Percentiles rank a stretch among this genome's conserved stretches.
Evolutionary conservation across 2,113 vertebrate species (phyloP).

Genomic region (Lophius piscatorius): DNA sequence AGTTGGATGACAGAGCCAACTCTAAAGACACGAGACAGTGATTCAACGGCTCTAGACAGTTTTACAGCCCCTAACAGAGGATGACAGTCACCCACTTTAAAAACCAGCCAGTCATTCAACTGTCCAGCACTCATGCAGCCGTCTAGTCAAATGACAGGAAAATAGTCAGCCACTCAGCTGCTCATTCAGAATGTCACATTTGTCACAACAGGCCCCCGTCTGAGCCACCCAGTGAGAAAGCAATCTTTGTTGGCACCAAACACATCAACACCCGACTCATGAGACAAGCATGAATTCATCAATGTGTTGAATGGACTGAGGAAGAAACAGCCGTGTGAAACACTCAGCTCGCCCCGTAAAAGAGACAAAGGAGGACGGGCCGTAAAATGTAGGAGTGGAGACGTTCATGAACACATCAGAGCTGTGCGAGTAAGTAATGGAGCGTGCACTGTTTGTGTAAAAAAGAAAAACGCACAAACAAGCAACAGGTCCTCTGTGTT

Average conservation of each 20-base stretch:
- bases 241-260: slow-evolving; percentile 17
- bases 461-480: too few relatives aligned
- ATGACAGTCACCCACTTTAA: slow-evolving; percentile 7
- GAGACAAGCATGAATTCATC: slow-evolving; percentile 39
- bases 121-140: slow-evolving; percentile 33
- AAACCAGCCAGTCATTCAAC: slow-evolving; percentile 35
- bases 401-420: too few relatives aligned
- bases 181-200: slow-evolving; percentile 48
- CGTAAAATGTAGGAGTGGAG: too few relatives aligned
- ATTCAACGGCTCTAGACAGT: too few relatives aligned
- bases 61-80: too few relatives aligned
- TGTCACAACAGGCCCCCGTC: slow-evolving; percentile 48
- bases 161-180: slow-evolving; percentile 45
- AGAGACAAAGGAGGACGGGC: slow-evolving; percentile 6
- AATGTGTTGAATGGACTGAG: too few relatives aligned
- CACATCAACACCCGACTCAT: neutral
- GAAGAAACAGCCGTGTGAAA: too few relatives aligned
- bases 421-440: too few relatives aligned
- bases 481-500: too few relatives aligned
- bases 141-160: slow-evolving; percentile 28
- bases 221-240: slow-evolving; percentile 16
- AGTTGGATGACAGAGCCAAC: neutral
- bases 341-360: too few relatives aligned
- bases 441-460: too few relatives aligned
- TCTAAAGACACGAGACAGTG: too few relatives aligned